Base-by-base conservation (phyloP, 2,888 invertebrate genomes). In the Microplitis deprimator region DNA sequence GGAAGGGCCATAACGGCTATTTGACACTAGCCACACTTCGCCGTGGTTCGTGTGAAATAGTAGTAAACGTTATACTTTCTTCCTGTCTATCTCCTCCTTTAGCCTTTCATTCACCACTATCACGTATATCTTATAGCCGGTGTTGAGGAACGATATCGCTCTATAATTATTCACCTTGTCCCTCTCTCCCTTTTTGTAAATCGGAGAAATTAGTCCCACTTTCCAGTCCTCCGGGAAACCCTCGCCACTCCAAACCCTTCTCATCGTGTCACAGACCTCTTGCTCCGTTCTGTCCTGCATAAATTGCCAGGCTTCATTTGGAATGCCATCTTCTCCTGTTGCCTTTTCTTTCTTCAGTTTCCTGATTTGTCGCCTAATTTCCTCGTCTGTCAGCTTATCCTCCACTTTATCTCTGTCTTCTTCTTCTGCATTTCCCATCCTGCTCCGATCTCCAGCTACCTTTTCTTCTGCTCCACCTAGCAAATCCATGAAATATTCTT, bases 61-160 rank as follows among this genome's bases (percentile, higher is more conserved):
- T n/a, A n/a, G n/a, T n/a, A n/a, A n/a, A n/a, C n/a, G n/a, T n/a
- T n/a, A n/a, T n/a, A n/a, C n/a, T n/a, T n/a, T 39, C n/a, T 68
- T 70, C 5, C 7, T 17, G 60, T 81, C 81, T 6, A 80, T 60
- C 60, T 79, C 77, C 8, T 68, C 68, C 8, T 68, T 76, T 70
- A 83, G 20, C 65, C 80, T 82, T 2, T 73, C 72, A 0, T 68
- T 77, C 17, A 83, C 0, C 1, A 82, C 71, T n/a, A 70, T 76
- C 0, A 79, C 70, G 16, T 82, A 81, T 64, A 82, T 77, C 41
- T 82, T 81, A 61, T 81, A 83, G 1, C 65, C 77, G 1, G 80
- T 73, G 7, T 73, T 38, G 16, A 82, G 40, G 1, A 84, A 60
- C 0, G 82, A 79, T 8, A 84, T 81, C 6, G 81, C 81, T 75